Conservation (phyloP, 2,797 vertebrate species). For the Girardinus metallicus region DNA sequence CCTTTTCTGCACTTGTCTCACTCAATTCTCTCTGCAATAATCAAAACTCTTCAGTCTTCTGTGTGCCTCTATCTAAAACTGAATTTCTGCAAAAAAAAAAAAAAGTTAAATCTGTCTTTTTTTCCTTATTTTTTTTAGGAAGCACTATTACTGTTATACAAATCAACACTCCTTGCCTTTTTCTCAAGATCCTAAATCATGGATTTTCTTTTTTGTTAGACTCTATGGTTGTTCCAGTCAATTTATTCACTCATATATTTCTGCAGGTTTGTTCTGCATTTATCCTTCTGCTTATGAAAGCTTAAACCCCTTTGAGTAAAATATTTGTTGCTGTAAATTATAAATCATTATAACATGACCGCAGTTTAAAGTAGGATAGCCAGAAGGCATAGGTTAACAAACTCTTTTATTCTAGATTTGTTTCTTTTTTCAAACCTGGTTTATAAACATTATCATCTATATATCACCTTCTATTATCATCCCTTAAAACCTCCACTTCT, state of each 20-base stretch:
- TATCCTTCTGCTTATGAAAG: neutral
- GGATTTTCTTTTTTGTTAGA: neutral
- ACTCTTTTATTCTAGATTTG: neutral
- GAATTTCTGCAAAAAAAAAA: slow-evolving; percentile 20
- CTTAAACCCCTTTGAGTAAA: neutral
- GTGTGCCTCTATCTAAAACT: neutral
- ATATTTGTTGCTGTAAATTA: neutral
- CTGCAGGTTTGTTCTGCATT: neutral
- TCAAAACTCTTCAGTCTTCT: neutral
- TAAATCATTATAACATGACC: neutral
- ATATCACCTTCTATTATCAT: neutral
- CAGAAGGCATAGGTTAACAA: neutral
- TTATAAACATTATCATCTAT: too few relatives aligned
- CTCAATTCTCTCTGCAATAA: neutral
- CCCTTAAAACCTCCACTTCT: neutral
- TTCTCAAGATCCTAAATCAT: slow-evolving; percentile 16
- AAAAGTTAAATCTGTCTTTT: slow-evolving; percentile 2
- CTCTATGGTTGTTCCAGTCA: slow-evolving; percentile 3
- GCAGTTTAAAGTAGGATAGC: neutral
- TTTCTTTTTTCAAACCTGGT: neutral
- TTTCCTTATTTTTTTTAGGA: neutral
- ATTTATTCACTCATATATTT: neutral
- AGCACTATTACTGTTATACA: neutral
- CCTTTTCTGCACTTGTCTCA: slow-evolving; percentile 25
- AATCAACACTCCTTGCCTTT: neutral